Conservation (phyloP, 2,888 invertebrate species). For the Brachyptera risi region DNA sequence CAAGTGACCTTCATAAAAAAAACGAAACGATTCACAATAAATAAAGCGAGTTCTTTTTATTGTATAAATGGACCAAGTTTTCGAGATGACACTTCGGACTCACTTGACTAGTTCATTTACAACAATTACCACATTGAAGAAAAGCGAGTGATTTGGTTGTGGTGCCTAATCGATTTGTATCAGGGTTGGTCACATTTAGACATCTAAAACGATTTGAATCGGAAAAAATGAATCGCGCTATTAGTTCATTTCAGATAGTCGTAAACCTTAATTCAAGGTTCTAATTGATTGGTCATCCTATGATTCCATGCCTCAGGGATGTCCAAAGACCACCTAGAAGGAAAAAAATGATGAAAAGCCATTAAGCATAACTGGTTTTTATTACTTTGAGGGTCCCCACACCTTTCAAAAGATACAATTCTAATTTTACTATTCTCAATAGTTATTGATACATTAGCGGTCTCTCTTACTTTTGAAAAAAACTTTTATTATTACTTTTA, state of each 20-base stretch:
- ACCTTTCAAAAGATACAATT: background rate
- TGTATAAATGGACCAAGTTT: no score
- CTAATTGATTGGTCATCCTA: conserved; percentile 15
- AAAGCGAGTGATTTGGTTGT: conserved; percentile 1
- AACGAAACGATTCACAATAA: no score
- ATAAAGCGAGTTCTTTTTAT: no score
- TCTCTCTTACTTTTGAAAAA: background rate
- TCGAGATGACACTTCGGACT: background rate
- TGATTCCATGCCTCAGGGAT: background rate
- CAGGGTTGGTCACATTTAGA: conserved; percentile 12
- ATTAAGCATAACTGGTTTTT: conserved; percentile 6
- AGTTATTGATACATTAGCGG: conserved; percentile 16
- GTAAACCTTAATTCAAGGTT: no score
- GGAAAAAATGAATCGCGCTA: background rate
- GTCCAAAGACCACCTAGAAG: conserved; percentile 20
- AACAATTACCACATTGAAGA: background rate
- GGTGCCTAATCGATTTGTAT: conserved; percentile 17
- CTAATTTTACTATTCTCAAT: conserved; percentile 3
- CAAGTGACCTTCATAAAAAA: no score
- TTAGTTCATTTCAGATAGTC: background rate
- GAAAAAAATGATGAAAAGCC: background rate
- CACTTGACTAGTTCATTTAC: background rate
- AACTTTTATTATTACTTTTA: conserved; percentile 10
- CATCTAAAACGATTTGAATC: background rate
- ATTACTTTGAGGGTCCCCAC: background rate